Evolutionary conservation across 2,797 vertebrate species (phyloP).

Genomic region (Cuniculus paca): DNA sequence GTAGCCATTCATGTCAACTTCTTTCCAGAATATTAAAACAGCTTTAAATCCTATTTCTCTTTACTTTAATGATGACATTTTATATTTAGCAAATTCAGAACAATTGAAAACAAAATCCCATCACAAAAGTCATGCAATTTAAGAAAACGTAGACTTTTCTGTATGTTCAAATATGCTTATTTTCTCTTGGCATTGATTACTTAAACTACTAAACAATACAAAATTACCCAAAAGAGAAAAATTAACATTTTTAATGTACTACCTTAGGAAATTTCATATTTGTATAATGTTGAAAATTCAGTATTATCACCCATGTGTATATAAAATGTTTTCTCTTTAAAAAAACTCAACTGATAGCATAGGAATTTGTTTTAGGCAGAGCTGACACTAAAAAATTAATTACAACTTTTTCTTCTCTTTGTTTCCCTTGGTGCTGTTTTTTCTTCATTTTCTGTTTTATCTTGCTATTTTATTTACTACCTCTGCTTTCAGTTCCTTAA

Average conservation of each 20-base stretch:
- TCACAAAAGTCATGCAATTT: neutral
- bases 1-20: neutral
- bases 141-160: neutral
- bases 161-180: neutral
- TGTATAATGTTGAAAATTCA: neutral
- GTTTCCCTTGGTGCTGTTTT: neutral
- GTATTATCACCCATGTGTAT: neutral
- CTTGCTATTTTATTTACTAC: neutral
- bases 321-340: neutral
- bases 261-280: neutral
- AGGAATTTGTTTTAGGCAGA: neutral
- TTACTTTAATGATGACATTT: neutral
- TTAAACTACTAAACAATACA: neutral
- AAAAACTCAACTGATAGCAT: neutral
- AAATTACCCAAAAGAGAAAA: slow-evolving; percentile 3
- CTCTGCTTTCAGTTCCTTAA: neutral
- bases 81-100: slow-evolving; percentile 13
- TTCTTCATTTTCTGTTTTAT: neutral
- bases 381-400: neutral
- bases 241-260: neutral
- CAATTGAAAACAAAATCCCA: neutral
- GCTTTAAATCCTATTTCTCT: neutral
- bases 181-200: neutral
- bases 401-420: neutral
- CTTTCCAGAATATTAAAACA: neutral